Percentiles rank a stretch among this genome's conserved stretches.
phyloP scores from a whole-genome alignment of 2,888 invertebrate genomes.

The Minunthozetes semirufus region DNA sequence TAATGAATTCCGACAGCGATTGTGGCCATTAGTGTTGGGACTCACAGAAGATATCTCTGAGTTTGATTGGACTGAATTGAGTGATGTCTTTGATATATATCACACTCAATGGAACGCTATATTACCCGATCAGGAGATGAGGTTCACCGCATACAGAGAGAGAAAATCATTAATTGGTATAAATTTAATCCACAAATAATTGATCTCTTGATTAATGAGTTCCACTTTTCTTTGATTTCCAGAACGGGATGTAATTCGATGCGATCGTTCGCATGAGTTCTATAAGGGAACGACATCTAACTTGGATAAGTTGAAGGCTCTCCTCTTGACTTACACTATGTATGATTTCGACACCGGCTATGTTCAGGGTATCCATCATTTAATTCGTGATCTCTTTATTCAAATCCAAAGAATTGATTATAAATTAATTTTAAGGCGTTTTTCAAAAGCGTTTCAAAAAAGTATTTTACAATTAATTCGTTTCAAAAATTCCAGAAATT shows the following conservation, averaged over 20 bases:
- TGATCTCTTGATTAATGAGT: background rate
- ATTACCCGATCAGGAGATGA: conserved; percentile 38
- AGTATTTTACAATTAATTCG: background rate
- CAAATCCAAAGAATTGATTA: background rate
- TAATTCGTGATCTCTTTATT: background rate
- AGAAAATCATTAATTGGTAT: conserved; percentile 37
- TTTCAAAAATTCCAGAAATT: background rate
- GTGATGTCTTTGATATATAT: conserved; percentile 31
- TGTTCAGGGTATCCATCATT: conserved; percentile 37
- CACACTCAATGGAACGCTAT: conserved; percentile 38
- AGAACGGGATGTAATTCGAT: conserved; percentile 39
- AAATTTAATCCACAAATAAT: background rate
- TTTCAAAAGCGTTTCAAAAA: background rate
- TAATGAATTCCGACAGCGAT: conserved; percentile 30
- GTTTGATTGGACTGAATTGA: conserved; percentile 36
- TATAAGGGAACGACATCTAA: conserved; percentile 32
- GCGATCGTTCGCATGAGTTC: conserved; percentile 38
- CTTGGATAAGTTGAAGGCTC: conserved; percentile 30
- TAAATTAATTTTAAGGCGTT: background rate
- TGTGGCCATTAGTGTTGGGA: conserved; percentile 38
- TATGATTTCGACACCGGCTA: conserved; percentile 41
- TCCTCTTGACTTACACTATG: conserved; percentile 39
- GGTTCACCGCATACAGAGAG: conserved; percentile 38
- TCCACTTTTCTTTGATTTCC: background rate
- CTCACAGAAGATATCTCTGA: conserved; percentile 23